Evolutionary conservation across 2,113 vertebrate genomes (phyloP).

Genomic region (Eptatretus burgeri): DNA sequence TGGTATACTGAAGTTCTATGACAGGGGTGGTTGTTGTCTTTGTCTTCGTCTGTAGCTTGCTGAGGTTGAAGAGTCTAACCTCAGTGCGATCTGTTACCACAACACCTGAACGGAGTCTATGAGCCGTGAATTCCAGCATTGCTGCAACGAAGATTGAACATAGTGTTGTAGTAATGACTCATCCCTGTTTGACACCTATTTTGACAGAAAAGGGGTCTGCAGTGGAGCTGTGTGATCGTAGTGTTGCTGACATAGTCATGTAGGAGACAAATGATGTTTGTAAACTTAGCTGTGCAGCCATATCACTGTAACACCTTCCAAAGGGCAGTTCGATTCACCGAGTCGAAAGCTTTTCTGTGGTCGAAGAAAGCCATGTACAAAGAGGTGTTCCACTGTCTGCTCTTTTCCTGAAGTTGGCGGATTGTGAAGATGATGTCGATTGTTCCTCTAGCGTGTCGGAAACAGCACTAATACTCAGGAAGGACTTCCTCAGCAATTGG

Average conservation of each 20-base stretch:
- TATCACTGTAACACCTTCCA: not conserved
- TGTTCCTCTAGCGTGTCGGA: not conserved
- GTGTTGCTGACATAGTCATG: not conserved
- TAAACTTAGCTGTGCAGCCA: not conserved
- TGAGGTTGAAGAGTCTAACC: not conserved
- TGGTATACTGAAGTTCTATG: conserved; percentile 5
- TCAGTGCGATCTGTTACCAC: not conserved
- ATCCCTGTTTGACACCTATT: not conserved
- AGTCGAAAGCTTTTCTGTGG: conserved; percentile 1
- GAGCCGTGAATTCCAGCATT: not conserved
- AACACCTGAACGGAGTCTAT: not conserved
- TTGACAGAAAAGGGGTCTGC: not conserved
- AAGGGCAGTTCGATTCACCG: not conserved
- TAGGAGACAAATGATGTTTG: not conserved
- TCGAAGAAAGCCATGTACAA: not conserved
- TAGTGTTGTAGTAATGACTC: not conserved
- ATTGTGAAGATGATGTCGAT: too few relatives aligned
- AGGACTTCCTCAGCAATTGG: not conserved
- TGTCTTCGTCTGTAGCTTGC: not conserved
- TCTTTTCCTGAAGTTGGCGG: not conserved
- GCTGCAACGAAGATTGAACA: not conserved
- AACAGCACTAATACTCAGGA: not conserved
- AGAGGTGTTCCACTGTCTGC: not conserved
- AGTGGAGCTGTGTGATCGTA: too few relatives aligned
- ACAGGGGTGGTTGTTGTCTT: not conserved